Evolutionary conservation across 2,797 vertebrate species (phyloP).

Genomic region (Hydrocynus forskahlii): DNA sequence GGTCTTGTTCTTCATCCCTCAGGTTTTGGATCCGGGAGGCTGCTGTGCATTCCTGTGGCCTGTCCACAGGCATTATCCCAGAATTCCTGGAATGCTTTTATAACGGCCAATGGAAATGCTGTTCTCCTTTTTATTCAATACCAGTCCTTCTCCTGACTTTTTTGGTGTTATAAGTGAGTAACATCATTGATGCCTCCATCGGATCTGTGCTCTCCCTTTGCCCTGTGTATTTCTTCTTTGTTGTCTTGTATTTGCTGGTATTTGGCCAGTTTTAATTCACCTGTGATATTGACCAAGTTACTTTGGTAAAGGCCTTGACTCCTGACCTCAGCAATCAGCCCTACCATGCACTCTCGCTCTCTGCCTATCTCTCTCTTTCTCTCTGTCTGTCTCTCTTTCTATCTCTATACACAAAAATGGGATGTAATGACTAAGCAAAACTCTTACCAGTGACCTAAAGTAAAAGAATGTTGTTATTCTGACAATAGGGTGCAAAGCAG

Average conservation of each 20-base stretch:
- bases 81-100: constrained; percentile 63
- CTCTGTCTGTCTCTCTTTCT: neutral
- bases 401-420: neutral
- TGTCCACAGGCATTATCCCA: constrained; percentile 62
- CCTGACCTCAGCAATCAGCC: neutral
- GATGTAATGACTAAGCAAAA: constrained; percentile 34
- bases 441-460: constrained; percentile 24
- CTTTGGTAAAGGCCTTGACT: neutral
- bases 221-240: neutral
- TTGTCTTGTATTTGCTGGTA: neutral
- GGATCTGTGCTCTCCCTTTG: neutral
- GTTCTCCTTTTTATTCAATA: constrained; percentile 32
- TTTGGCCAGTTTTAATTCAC: neutral
- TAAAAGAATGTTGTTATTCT: constrained; percentile 43
- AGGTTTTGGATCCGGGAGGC: constrained; percentile 52
- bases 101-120: constrained; percentile 60
- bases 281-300: neutral
- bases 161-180: constrained; percentile 24
- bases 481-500: constrained; percentile 39
- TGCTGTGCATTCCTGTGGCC: constrained; percentile 64
- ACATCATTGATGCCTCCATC: constrained; percentile 11
- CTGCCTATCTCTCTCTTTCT: neutral
- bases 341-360: neutral
- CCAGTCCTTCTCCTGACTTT: constrained; percentile 15
- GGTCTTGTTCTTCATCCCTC: constrained; percentile 34